These are phyloP conservation scores for Xyliphius kryptos DNA, from an alignment of 2,113 vertebrate genomes.

Conservation along the genomic window DNA sequence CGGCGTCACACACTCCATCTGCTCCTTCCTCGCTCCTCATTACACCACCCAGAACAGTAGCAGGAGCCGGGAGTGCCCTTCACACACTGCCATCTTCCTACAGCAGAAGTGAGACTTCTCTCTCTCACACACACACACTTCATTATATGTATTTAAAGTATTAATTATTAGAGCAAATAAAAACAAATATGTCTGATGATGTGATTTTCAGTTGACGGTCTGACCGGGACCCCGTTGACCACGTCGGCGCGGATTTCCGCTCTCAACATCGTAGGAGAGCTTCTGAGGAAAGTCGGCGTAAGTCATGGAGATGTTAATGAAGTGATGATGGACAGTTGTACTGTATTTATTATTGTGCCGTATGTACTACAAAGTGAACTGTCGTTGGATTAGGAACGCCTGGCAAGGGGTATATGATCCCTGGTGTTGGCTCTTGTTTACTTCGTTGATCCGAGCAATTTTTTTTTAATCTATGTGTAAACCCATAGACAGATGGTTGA, in stretches of 20 bases:
- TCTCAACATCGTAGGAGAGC: slow-evolving; percentile 91
- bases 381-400: no score
- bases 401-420: no score
- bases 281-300: slow-evolving; percentile 95
- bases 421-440: no score
- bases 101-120: slow-evolving; percentile 64
- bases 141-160: no score
- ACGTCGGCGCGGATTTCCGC: slow-evolving; percentile 93
- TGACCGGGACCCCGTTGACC: slow-evolving; percentile 80
- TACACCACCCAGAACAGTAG: slow-evolving; percentile 63
- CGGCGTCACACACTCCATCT: slow-evolving; percentile 58
- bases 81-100: slow-evolving; percentile 66
- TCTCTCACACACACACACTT: background rate
- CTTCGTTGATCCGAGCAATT: no score
- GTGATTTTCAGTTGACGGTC: slow-evolving; percentile 72
- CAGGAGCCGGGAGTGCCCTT: slow-evolving; percentile 47
- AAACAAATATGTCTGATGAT: no score
- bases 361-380: no score
- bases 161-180: no score
- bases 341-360: no score
- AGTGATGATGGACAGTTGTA: no score
- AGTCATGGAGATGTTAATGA: slow-evolving; percentile 52
- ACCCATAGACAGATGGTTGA: no score
- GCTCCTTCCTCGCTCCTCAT: slow-evolving; percentile 60
- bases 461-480: no score